Percentiles rank a stretch among this genome's conserved stretches.
These are phyloP conservation scores for Myotis myotis DNA, from an alignment of 2,797 vertebrate genomes.

Conservation along the genomic window DNA sequence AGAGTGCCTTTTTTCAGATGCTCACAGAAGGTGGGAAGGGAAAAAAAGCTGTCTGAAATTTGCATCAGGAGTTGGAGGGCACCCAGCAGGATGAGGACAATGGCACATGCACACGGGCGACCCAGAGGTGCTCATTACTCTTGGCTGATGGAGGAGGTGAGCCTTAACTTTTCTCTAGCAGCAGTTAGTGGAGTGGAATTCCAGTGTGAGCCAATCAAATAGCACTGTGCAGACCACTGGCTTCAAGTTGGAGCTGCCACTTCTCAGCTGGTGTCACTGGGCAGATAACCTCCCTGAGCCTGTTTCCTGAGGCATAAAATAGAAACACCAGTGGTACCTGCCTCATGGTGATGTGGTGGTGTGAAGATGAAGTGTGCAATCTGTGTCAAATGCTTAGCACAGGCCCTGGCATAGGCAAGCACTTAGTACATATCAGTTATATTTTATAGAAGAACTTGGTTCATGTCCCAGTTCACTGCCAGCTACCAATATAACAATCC, in stretches of 20 bases:
- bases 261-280: neutral
- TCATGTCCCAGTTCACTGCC: neutral
- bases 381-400: neutral
- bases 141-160: neutral
- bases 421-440: neutral
- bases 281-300: neutral
- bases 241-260: neutral
- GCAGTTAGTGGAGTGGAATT: neutral
- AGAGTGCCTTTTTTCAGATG: neutral
- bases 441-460: neutral
- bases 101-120: fast-evolving
- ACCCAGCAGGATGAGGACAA: neutral
- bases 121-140: neutral
- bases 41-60: neutral
- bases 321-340: fast-evolving
- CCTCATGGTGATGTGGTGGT: fast-evolving
- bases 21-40: neutral
- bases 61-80: neutral
- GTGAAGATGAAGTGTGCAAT: fast-evolving
- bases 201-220: neutral
- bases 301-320: fast-evolving
- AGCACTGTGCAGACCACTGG: fast-evolving
- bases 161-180: neutral
- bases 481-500: neutral
- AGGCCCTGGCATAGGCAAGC: neutral